Evolutionary conservation across 2,888 invertebrate species (phyloP), one percentile per base, ranked within the genome.

Genomic region (Pterostichus niger): DNA sequence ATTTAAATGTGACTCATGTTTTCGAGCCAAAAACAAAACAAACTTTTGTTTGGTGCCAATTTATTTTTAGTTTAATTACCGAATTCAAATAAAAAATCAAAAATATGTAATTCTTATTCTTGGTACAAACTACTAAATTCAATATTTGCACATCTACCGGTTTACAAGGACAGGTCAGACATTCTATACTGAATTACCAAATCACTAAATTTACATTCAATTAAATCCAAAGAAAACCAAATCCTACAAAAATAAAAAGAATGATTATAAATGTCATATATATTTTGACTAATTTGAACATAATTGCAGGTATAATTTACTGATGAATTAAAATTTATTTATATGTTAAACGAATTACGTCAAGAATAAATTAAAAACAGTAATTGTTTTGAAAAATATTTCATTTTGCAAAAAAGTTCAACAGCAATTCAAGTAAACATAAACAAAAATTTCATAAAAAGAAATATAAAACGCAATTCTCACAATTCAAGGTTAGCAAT

Each of bases 21-120:
- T 56, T 40, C 40, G 44, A 46, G 61, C 64, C 79, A 79, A 79
- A 79, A 49, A 79, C 49, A 79, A 79, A 59, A 79, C 64, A 64
- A 24, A 79, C 64, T 79, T 79, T 79, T 79, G 79, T 79, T 46
- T 64, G 46, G 79, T 79, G 79, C 79, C 79, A 79, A 79, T 64
- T 64, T 79, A 79, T 79, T 79, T 79, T 64, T 64, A 79, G 79
- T 15, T 78, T 77, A 78, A 79, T 61, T 64, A 24, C 49, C 31
- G 79, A 33, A 79, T 64, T 61, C 6, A 49, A 79, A 77, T 40
- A 40, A 78, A 35, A 54, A 33, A 52, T 40, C 10, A 17, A 11
- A 40, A 49, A 11, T 73, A 17, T 46, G 11, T 49, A 59, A 49
- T 49, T n/a, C 17, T 31, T 59, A 59, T 35, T 64, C 64, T 5